Evolutionary conservation across 2,113 vertebrate species (phyloP), one percentile per base, ranked within the genome.

Genomic region (Sceloporus undulatus): DNA sequence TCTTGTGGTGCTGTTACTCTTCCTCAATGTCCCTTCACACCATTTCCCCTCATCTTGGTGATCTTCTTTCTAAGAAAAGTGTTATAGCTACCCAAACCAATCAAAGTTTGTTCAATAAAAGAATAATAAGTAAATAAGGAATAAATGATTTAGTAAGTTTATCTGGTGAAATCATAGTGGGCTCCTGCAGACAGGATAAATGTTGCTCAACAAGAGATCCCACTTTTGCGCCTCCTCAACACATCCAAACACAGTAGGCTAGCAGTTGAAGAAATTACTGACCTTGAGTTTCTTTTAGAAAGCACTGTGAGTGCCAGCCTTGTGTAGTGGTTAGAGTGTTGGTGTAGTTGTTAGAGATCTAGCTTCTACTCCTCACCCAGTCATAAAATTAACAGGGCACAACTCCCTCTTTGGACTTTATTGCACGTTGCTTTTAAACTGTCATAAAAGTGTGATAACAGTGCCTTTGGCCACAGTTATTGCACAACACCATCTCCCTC

Each of bases 291-390:
- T 5, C 84, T 87, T 85, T 48, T 29, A 38, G 3, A 92, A 18
- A 21, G 85, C 2, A 54, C 0, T 0, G 0, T 2, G 2, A 16
- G 59, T 62, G 16, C 2, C 18, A 62, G 18, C 1, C 48, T 48
- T 48, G 48, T 4, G 48, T 48, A 48, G 5, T 48, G 48, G 48
- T 48, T 48, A 48, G 48, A 48, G 48, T 48, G 48, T 48, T 48
- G 48, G 4, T 48, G 48, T 48, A 6, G 48, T 48, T 5, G 48
- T 6, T 48, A 62, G 18, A 62, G 59, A 18, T 18, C 59, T 62
- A 18, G 13, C 59, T 14, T 62, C 59, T 62, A 18, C 48, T 62
- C 59, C 59, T 14, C 16, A 14, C 59, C 59, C 13, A 62, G 59
- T 18, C 59, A 62, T 62, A 62, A 14, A 62, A 62, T 16, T 62